phyloP scores from a whole-genome alignment of 2,888 invertebrate genomes.

The Omphaloscelis lunosa region DNA sequence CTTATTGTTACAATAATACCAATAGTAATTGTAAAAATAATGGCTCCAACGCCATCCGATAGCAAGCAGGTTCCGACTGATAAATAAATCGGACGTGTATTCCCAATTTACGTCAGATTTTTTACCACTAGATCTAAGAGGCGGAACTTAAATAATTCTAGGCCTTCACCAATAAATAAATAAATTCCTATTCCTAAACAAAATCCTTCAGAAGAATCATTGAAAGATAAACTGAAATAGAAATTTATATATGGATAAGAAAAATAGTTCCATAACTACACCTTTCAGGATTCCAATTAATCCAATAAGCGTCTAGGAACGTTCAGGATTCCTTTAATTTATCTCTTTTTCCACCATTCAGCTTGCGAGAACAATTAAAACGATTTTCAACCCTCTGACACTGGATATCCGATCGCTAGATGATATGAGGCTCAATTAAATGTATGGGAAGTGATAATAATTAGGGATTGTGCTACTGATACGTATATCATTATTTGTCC shows the following conservation, averaged over 20 bases:
- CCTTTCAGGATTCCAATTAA: slow-evolving; percentile 53
- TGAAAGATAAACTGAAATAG: neutral
- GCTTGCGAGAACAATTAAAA: slow-evolving; percentile 33
- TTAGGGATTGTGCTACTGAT: neutral
- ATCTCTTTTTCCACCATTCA: slow-evolving; percentile 32
- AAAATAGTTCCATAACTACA: slow-evolving; percentile 53
- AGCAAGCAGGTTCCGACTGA: too few species aligned
- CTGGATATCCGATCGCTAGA: neutral
- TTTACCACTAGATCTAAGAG: neutral
- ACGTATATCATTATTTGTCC: neutral
- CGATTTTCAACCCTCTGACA: slow-evolving; percentile 29
- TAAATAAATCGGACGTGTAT: too few species aligned
- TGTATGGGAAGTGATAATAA: neutral
- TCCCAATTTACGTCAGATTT: too few species aligned
- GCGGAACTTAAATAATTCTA: too few species aligned
- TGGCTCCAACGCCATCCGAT: too few species aligned
- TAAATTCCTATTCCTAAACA: neutral
- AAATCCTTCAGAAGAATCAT: neutral
- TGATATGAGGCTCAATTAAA: slow-evolving; percentile 17
- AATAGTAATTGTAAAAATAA: too few species aligned
- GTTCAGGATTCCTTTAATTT: slow-evolving; percentile 51
- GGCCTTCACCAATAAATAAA: neutral
- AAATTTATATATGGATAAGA: slow-evolving; percentile 23
- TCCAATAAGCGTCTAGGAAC: slow-evolving; percentile 44
- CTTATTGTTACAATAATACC: too few species aligned